Base-by-base conservation (phyloP, 2,888 invertebrate species). In the Tipula unca region DNA sequence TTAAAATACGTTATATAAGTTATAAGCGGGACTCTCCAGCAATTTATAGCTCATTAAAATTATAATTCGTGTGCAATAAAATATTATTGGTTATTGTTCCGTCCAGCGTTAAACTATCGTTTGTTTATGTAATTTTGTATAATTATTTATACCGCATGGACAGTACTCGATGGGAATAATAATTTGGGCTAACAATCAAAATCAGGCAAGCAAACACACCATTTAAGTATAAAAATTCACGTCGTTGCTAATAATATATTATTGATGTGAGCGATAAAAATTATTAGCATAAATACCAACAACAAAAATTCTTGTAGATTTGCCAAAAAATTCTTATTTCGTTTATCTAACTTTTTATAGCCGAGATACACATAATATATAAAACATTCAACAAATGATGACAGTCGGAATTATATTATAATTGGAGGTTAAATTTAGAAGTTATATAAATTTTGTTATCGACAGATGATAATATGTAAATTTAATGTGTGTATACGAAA, bases 361-460 rank as follows among this genome's bases (percentile, higher is more conserved):
- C n/a, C n/a, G n/a, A n/a, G n/a, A n/a, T 48, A 48, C 1, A 3
- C 10, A 17, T 48, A 69, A 10, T 25, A 25, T 20, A 10, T 17
- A 17, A 5, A 48, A 69, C 20, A 69, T 69, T 69, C 69, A 69
- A 69, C 69, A 69, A 69, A 69, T 69, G 69, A 69, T 69, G 69
- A 69, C 69, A 69, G 10, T 10, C 69, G 25, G n/a, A 69, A 69
- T 69, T 69, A 69, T 69, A 25, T 69, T 25, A 69, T 69, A 69
- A 69, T 69, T 69, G 20, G 69, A 69, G 69, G 69, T 69, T 69
- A 69, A 69, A 69, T 69, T 69, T 69, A 69, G 69, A 69, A 69
- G 69, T 25, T 25, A 69, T 1, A 69, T 25, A 69, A 25, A 69
- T 69, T 69, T 69, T 13, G 25, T 69, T 69, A 69, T 69, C 69